A percentile compares a stretch with the other conserved stretches of the same genome.
Evolutionary conservation across 2,797 vertebrate genomes (phyloP).

Genomic region (Meriones psammophilus): DNA sequence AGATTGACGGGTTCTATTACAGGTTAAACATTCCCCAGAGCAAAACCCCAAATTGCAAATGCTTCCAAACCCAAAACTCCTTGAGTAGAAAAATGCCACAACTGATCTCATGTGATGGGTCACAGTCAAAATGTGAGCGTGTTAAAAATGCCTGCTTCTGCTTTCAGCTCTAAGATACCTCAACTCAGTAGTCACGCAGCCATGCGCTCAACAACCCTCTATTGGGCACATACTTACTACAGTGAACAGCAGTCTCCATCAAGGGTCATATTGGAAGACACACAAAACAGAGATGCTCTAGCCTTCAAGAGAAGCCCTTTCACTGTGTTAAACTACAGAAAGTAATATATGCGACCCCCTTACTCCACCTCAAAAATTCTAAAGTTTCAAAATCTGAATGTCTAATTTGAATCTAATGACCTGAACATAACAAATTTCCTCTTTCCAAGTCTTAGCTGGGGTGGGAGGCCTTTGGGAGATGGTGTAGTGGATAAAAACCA

Average conservation of each 20-base stretch:
- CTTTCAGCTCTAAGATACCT: slow-evolving; percentile 47
- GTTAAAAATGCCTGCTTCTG: background rate
- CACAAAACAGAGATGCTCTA: background rate
- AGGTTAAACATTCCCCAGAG: background rate
- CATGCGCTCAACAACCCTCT: slow-evolving; percentile 16
- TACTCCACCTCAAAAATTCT: background rate
- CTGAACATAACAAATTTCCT: background rate
- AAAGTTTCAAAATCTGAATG: background rate
- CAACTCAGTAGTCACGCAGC: slow-evolving; percentile 25
- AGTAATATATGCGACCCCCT: background rate
- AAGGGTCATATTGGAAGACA: background rate
- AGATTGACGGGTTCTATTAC: background rate
- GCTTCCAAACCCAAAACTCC: background rate
- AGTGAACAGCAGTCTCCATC: background rate
- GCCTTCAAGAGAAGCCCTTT: background rate
- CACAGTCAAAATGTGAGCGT: background rate
- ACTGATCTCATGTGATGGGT: background rate
- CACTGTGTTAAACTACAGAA: background rate
- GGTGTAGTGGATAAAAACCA: background rate
- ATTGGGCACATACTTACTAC: background rate
- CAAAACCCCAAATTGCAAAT: background rate
- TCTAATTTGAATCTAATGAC: background rate
- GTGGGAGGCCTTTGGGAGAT: background rate
- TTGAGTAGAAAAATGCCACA: background rate
- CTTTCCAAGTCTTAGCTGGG: background rate